Conservation (phyloP, 2,797 vertebrate species). For the Nannoperca obscura region DNA sequence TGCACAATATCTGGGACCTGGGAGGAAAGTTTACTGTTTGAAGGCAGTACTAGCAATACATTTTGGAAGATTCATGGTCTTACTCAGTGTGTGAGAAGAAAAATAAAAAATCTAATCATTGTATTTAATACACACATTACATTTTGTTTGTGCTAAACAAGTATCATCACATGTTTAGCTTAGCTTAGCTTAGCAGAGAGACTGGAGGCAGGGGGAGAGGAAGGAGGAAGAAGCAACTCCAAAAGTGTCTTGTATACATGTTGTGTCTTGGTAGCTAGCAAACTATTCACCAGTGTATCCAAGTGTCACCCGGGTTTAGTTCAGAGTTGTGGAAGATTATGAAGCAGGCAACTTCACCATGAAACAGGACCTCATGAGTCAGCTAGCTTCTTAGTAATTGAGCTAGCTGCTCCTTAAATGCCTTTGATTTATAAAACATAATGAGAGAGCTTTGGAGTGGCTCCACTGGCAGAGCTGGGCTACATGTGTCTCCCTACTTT, state of each 20-base stretch:
- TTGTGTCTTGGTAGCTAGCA: background rate
- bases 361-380: background rate
- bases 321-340: background rate
- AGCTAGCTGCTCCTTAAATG: background rate
- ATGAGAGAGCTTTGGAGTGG: background rate
- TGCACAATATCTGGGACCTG: background rate
- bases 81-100: background rate
- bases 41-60: background rate
- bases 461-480: background rate
- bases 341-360: background rate
- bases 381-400: background rate
- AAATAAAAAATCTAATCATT: background rate
- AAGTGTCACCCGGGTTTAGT: too few relatives aligned
- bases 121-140: background rate
- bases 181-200: background rate
- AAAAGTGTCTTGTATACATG: background rate
- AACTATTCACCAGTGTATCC: background rate
- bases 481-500: background rate
- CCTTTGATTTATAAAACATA: background rate
- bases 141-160: background rate
- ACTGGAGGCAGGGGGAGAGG: background rate
- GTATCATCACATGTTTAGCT: background rate
- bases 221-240: background rate
- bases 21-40: conserved; percentile 2
- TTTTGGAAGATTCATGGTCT: background rate